A percentile compares a stretch with the other conserved stretches of the same genome.
phyloP scores from a whole-genome alignment of 1,140 invertebrate species.

The Plutomurus gul region DNA sequence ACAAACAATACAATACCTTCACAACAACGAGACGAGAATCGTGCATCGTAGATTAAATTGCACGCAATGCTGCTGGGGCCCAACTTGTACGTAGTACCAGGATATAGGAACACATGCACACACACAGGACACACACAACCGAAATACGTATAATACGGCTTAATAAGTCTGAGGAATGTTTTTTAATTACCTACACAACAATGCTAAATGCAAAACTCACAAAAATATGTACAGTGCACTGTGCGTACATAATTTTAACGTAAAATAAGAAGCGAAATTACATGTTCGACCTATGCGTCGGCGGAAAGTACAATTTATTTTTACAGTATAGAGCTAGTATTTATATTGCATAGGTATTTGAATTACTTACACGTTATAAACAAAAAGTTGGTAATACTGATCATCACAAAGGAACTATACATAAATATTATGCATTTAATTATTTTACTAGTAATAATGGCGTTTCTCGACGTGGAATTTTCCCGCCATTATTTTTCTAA shows the following conservation, averaged over 20 bases:
- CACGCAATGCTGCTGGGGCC: slow-evolving; percentile 4
- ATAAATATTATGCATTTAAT: background rate
- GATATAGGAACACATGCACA: background rate
- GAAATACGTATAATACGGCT: background rate
- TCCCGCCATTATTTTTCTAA: background rate
- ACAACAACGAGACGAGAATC: background rate
- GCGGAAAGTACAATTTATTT: background rate
- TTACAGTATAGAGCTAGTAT: background rate
- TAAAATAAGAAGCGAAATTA: too few species aligned
- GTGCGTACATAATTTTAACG: background rate
- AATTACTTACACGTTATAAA: background rate
- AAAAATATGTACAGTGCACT: background rate
- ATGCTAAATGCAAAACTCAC: background rate
- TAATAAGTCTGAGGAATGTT: background rate
- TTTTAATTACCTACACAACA: background rate
- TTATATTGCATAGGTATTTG: background rate
- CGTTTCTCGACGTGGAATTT: background rate
- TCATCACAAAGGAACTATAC: slow-evolving; percentile 29
- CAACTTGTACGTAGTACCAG: background rate
- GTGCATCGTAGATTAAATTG: background rate
- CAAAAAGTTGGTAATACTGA: slow-evolving; percentile 12
- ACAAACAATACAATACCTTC: background rate
- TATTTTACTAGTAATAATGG: background rate
- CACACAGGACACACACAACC: background rate
- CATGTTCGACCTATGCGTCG: too few species aligned